phyloP scores from a whole-genome alignment of 2,797 vertebrate species.

The Bradypodion pumilum region DNA sequence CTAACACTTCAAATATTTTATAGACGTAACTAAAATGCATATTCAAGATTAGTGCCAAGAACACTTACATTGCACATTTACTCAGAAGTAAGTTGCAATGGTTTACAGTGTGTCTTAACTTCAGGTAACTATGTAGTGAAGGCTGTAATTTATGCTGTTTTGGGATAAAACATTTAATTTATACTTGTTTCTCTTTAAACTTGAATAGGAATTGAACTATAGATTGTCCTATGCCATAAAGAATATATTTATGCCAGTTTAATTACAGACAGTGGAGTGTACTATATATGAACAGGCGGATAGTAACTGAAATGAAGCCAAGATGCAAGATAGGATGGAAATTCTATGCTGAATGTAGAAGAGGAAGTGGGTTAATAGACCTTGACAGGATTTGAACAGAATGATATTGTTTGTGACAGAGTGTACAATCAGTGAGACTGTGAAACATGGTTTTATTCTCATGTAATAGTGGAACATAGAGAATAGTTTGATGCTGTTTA shows the following conservation, averaged over 20 bases:
- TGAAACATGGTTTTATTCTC: constrained; percentile 22
- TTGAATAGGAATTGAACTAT: neutral
- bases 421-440: neutral
- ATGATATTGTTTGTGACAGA: neutral
- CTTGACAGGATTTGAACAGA: neutral
- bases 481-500: neutral
- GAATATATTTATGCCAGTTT: neutral
- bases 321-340: neutral
- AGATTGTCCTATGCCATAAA: neutral
- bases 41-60: neutral
- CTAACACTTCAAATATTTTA: no score
- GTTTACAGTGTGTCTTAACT: neutral
- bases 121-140: neutral
- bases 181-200: neutral
- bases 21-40: neutral
- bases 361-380: neutral
- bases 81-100: no score
- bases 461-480: neutral
- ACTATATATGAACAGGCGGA: neutral
- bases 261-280: neutral
- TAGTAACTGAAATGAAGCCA: neutral
- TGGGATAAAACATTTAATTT: no score
- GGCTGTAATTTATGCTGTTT: neutral
- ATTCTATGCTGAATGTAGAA: neutral
- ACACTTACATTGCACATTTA: neutral